Evolutionary conservation across 2,113 vertebrate genomes (phyloP).

Genomic region (Stomatorhinus ivindoensis): DNA sequence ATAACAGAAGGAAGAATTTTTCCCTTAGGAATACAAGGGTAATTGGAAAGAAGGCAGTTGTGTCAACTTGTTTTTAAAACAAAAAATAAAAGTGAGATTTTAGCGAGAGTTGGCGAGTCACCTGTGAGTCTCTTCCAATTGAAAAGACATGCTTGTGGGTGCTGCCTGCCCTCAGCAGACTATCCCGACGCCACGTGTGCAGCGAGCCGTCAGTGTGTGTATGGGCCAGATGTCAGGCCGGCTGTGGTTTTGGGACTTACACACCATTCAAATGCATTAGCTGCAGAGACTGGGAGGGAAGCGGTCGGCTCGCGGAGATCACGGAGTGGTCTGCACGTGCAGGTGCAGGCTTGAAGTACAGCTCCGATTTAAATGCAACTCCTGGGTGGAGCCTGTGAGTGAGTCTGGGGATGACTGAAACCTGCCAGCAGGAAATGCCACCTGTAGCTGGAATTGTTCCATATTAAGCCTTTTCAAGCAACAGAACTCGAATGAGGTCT

Average conservation of each 20-base stretch:
- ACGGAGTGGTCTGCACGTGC: neutral
- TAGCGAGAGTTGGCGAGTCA: neutral
- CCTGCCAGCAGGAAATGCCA: neutral
- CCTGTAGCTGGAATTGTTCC: neutral
- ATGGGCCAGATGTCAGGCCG: neutral
- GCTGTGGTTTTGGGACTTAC: neutral
- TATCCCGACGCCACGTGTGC: neutral
- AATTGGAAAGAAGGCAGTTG: neutral
- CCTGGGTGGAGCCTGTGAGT: neutral
- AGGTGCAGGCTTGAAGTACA: neutral
- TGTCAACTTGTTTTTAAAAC: neutral
- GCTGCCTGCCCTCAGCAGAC: neutral
- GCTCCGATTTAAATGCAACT: neutral
- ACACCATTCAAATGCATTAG: neutral
- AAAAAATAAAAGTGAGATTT: conserved; percentile 4
- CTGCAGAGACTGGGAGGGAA: neutral
- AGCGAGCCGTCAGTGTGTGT: neutral
- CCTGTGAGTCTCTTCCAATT: neutral
- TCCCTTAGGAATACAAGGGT: neutral
- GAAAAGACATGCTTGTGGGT: neutral
- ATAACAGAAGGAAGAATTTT: neutral
- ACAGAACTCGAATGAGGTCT: neutral
- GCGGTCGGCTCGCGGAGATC: neutral
- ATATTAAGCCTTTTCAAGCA: neutral
- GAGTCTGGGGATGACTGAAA: neutral